These are phyloP conservation scores for Phainopepla nitens DNA, from an alignment of 2,113 vertebrate species.

Conservation along the genomic window DNA sequence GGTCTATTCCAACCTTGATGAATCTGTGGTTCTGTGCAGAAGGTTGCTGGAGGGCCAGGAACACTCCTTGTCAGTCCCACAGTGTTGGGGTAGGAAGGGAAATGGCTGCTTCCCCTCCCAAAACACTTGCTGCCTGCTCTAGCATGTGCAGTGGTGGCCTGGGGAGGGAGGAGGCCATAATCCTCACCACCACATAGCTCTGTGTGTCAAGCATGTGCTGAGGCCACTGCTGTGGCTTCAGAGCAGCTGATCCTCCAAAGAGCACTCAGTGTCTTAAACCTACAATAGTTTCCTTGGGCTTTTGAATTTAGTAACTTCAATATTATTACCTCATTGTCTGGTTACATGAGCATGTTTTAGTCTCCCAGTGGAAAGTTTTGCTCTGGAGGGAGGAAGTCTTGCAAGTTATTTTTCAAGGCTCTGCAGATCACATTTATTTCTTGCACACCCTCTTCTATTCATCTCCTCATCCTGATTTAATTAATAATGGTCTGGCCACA, in stretches of 20 bases:
- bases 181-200: fast-evolving
- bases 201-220: background rate
- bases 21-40: background rate
- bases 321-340: background rate
- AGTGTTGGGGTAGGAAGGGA: background rate
- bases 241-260: background rate
- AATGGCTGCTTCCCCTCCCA: background rate
- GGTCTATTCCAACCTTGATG: background rate
- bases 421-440: background rate
- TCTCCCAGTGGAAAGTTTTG: background rate
- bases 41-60: background rate
- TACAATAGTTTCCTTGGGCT: background rate
- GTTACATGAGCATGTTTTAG: background rate
- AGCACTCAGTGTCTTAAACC: background rate
- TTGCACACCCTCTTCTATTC: background rate
- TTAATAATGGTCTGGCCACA: background rate
- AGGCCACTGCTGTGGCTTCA: background rate
- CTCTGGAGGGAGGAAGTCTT: background rate
- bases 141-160: background rate
- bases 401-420: background rate
- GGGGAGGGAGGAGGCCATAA: background rate
- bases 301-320: background rate
- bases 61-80: fast-evolving
- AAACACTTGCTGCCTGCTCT: background rate
- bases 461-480: background rate